Evolutionary conservation across 2,113 vertebrate species (phyloP).

Genomic region (Leucoraja erinaceus): DNA sequence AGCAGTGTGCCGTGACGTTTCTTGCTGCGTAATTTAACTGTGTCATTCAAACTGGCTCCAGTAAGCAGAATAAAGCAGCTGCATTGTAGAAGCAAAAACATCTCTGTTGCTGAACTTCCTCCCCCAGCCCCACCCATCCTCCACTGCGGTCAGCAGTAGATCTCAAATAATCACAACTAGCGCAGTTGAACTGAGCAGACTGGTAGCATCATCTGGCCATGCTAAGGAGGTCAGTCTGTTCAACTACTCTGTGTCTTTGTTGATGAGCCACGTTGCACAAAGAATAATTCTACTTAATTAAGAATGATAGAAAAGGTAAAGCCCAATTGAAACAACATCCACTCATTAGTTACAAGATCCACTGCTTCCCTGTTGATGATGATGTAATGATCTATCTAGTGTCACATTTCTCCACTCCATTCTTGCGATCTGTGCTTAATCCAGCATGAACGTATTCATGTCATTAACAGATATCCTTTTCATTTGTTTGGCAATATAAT

Average conservation of each 20-base stretch:
- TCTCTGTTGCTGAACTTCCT: not conserved
- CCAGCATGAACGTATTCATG: not conserved
- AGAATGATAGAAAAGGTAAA: not conserved
- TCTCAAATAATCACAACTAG: not conserved
- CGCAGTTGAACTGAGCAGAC: not conserved
- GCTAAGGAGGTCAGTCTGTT: not conserved
- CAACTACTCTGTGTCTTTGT: not conserved
- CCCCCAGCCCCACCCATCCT: not conserved
- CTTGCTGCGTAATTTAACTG: constrained; percentile 46
- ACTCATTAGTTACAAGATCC: not conserved
- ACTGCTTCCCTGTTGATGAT: not conserved
- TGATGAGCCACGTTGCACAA: not conserved
- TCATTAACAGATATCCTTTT: too few species aligned
- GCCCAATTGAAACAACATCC: not conserved
- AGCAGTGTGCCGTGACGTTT: constrained; percentile 58
- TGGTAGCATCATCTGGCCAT: not conserved
- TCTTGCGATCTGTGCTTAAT: not conserved
- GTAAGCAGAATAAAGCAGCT: constrained; percentile 40
- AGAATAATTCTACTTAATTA: not conserved
- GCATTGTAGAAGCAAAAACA: constrained; percentile 44
- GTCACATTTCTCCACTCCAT: not conserved
- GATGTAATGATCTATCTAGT: not conserved
- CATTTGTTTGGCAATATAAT: not conserved
- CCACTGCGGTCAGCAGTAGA: not conserved
- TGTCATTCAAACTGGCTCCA: constrained; percentile 46